A percentile compares a stretch with the other conserved stretches of the same genome.
Conservation (phyloP, 2,888 invertebrate genomes). For the Tinea trinotella region DNA sequence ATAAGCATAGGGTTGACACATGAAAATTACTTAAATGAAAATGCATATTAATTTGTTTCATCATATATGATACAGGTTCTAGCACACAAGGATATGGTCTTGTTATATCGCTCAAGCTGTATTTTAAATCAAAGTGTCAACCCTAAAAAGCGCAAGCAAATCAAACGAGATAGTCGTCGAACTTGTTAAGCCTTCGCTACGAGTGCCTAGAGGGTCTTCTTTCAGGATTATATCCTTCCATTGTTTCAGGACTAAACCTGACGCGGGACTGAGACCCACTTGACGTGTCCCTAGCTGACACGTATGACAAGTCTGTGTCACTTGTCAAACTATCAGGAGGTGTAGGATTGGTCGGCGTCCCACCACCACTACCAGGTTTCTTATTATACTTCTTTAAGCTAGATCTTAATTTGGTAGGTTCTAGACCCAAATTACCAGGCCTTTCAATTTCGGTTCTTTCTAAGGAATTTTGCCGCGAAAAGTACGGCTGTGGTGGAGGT, state of each 20-base stretch:
- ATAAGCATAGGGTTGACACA: neutral
- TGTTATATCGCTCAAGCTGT: no score
- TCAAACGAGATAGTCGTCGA: slow-evolving; percentile 67
- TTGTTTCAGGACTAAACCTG: slow-evolving; percentile 82
- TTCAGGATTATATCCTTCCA: slow-evolving; percentile 63
- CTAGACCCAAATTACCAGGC: slow-evolving; percentile 67
- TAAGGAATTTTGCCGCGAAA: slow-evolving; percentile 42
- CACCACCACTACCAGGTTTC: slow-evolving; percentile 72
- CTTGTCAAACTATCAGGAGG: slow-evolving; percentile 89
- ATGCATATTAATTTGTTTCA: no score
- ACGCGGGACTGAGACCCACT: slow-evolving; percentile 81
- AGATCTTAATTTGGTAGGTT: slow-evolving; percentile 80
- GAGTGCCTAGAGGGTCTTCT: slow-evolving; percentile 46
- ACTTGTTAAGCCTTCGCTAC: slow-evolving; percentile 66
- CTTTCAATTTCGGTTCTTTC: slow-evolving; percentile 52
- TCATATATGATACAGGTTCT: no score
- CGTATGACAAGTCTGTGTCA: slow-evolving; percentile 88
- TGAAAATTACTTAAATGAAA: no score
- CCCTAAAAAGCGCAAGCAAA: slow-evolving; percentile 3
- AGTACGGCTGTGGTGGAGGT: slow-evolving; percentile 46
- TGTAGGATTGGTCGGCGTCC: slow-evolving; percentile 86
- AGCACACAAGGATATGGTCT: no score
- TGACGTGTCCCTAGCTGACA: slow-evolving; percentile 85
- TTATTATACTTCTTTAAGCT: slow-evolving; percentile 82
- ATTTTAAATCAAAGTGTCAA: neutral